A percentile compares a stretch with the other conserved stretches of the same genome.
phyloP scores from a whole-genome alignment of 2,797 vertebrate genomes.

The Lepus townsendii region DNA sequence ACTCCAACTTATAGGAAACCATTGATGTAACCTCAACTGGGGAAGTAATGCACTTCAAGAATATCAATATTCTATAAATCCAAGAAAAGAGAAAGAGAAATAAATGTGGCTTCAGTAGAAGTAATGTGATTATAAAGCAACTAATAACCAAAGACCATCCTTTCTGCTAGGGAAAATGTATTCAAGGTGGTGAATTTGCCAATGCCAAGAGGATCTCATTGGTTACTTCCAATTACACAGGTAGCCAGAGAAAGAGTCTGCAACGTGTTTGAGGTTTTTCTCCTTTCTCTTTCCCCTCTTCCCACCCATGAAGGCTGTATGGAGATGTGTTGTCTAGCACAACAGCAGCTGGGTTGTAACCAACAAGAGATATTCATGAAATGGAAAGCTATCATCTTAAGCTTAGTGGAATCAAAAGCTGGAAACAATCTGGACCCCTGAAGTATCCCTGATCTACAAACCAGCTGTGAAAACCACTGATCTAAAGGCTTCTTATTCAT shows the following conservation, averaged over 20 bases:
- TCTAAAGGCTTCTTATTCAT: neutral
- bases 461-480: neutral
- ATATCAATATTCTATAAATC: constrained; percentile 27
- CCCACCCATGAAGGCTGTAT: neutral
- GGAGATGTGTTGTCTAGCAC: neutral
- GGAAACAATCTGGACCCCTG: neutral
- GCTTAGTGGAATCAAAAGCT: neutral
- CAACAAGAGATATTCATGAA: neutral
- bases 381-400: neutral
- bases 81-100: neutral
- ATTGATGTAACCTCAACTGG: neutral
- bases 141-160: neutral
- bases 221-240: neutral
- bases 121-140: neutral
- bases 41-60: neutral
- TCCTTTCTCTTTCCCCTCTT: neutral
- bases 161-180: neutral
- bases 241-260: neutral
- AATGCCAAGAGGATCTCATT: neutral
- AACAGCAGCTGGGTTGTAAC: neutral
- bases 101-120: neutral
- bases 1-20: neutral
- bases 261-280: neutral
- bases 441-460: neutral
- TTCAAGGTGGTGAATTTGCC: neutral